Percentiles rank a stretch among this genome's conserved stretches.
Conservation (phyloP, 2,797 vertebrate genomes). For the Myripristis jacobus region DNA sequence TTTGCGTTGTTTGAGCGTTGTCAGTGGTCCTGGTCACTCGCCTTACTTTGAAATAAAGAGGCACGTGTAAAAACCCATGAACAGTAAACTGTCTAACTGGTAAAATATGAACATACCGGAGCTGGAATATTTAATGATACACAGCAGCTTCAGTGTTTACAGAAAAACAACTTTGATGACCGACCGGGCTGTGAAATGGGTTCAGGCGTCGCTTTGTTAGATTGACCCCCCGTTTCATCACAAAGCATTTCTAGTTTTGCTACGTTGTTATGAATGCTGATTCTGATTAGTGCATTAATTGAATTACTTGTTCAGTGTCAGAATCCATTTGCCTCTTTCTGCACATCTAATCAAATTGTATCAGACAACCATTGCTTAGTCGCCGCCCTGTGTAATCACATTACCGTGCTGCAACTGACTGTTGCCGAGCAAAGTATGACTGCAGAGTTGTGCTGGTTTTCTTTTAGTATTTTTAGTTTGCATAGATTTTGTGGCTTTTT, state of each 20-base stretch:
- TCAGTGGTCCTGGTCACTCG: too few relatives aligned
- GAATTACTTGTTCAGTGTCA: slow-evolving; percentile 54
- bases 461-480: neutral
- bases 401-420: slow-evolving; percentile 36
- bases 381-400: slow-evolving; percentile 58
- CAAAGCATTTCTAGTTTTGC: neutral
- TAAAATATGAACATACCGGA: neutral
- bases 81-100: neutral
- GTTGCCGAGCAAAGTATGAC: slow-evolving; percentile 1
- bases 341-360: slow-evolving; percentile 57
- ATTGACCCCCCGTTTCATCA: neutral
- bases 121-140: too few relatives aligned
- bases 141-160: too few relatives aligned
- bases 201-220: neutral
- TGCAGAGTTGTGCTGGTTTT: neutral
- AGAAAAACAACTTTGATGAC: too few relatives aligned
- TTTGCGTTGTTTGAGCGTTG: neutral
- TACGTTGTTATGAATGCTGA: slow-evolving; percentile 37
- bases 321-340: slow-evolving; percentile 52
- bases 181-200: neutral
- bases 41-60: neutral
- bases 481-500: neutral
- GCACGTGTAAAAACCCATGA: neutral
- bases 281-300: slow-evolving; percentile 51
- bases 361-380: slow-evolving; percentile 41